A percentile compares a stretch with the other conserved stretches of the same genome.
These are phyloP conservation scores for Colinus virginianus DNA, from an alignment of 2,113 vertebrate genomes.

Conservation along the genomic window DNA sequence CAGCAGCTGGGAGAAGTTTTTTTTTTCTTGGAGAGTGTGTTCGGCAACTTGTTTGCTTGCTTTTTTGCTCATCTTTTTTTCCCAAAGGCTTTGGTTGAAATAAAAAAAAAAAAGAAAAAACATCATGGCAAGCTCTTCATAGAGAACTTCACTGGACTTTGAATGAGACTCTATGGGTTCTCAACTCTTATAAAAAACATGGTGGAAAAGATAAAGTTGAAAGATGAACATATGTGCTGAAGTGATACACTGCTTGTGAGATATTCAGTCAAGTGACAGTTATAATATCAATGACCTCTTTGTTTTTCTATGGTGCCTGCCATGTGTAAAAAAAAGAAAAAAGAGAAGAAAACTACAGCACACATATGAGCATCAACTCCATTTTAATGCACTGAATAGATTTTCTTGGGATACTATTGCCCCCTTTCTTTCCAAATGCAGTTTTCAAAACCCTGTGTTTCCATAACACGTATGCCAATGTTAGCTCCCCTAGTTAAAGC, in stretches of 20 bases:
- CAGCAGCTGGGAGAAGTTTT: not conserved
- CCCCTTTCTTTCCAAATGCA: not conserved
- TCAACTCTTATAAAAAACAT: not conserved
- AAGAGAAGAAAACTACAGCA: not conserved
- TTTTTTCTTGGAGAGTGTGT: not conserved
- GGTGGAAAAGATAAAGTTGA: not conserved
- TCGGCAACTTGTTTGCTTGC: not conserved
- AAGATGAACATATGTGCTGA: not conserved
- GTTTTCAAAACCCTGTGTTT: conserved; percentile 15
- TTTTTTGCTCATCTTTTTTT: not conserved
- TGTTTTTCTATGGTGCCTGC: not conserved
- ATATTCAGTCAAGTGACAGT: not conserved
- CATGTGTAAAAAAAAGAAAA: not conserved
- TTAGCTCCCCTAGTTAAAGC: not conserved
- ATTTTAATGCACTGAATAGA: not conserved
- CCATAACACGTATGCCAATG: not conserved
- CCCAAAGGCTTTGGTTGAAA: not conserved
- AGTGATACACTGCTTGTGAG: not conserved
- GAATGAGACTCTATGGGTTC: not conserved
- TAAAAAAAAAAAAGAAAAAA: not conserved
- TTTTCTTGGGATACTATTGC: not conserved
- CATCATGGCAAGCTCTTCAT: not conserved
- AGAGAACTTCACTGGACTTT: not conserved
- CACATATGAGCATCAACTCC: not conserved
- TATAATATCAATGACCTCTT: not conserved